Base-by-base conservation (phyloP, 2,888 invertebrate genomes). In the Didymodactylos carnosus region DNA sequence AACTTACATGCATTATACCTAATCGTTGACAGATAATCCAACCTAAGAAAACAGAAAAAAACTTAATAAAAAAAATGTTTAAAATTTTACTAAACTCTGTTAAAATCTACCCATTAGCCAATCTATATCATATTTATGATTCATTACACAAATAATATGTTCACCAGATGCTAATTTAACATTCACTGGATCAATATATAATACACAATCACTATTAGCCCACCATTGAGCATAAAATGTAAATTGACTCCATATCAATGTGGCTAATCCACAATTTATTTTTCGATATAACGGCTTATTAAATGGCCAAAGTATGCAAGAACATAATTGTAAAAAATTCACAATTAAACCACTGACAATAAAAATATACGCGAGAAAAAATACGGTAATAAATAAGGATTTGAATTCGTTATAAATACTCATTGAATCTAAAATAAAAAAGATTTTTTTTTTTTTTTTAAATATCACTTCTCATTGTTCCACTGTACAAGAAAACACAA, bases 181-280 rank as follows among this genome's bases (percentile, higher is more conserved):
- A 35, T 79, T 76, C 40, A 90, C 88, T 79, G 88, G 88, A 78
- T 80, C 78, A 77, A 90, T 87, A 79, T 90, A 91, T 35, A 92
- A 83, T 73, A 87, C 84, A 77, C 90, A 82, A 77, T 87, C 88
- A 70, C 89, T 87, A 46, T 88, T 88, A 69, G 92, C 88, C 92
- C 94, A 94, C 93, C 94, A 94, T 85, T 94, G 92, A 75, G 89
- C 89, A 84, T 94, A 86, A 83, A 91, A 93, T 75, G 93, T 90
- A 80, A 94, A 85, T 86, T 94, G 94, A 94, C 53, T 53, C 53
- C 53, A 53, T 53, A 53, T 53, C 16, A 27, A 16, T 35, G 35
- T n/a, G 79, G 90, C 89, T 75, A 94, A 86, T 83, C 91, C 91
- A 84, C 90, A 91, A 84, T 91, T 92, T 78, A 94, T 86, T 85